Evolutionary conservation across 2,888 invertebrate genomes (phyloP).

Genomic region (Polylopha cassiicola): DNA sequence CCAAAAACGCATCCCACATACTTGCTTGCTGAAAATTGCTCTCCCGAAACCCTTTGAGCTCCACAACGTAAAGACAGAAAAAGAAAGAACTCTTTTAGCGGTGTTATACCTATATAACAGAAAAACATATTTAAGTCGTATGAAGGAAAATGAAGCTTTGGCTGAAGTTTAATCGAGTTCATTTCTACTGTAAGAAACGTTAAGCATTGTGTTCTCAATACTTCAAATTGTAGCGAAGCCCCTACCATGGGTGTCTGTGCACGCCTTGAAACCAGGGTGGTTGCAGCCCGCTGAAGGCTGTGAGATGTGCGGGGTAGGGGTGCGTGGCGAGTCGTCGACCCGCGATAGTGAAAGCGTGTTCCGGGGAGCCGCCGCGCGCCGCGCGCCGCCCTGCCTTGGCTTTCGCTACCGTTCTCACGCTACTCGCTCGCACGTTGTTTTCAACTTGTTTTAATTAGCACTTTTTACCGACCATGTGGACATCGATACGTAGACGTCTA

Average conservation of each 20-base stretch:
- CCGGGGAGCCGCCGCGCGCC: constrained; percentile 58
- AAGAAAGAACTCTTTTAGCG: too few species aligned
- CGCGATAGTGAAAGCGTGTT: constrained; percentile 72
- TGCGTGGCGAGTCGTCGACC: constrained; percentile 69
- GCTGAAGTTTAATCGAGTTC: too few species aligned
- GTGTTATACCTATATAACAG: too few species aligned
- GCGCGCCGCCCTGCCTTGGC: constrained; percentile 64
- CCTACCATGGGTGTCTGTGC: too few species aligned
- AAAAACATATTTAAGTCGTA: too few species aligned
- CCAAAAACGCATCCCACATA: constrained; percentile 19
- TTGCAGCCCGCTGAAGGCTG: constrained; percentile 17
- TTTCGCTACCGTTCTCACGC: constrained; percentile 73
- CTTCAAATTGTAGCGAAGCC: too few species aligned
- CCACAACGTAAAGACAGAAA: too few species aligned
- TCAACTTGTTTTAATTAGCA: constrained; percentile 48
- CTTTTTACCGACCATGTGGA: constrained; percentile 14
- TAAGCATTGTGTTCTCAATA: too few species aligned
- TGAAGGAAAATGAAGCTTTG: too few species aligned
- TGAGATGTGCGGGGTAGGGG: constrained; percentile 60
- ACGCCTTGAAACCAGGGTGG: background rate
- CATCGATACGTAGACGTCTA: constrained; percentile 2
- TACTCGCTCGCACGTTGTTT: constrained; percentile 57
- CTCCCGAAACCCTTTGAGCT: too few species aligned
- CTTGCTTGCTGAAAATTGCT: constrained; percentile 4
- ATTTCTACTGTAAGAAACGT: too few species aligned